Evolutionary conservation across 2,113 vertebrate species (phyloP).

Genomic region (Antigone vipio): DNA sequence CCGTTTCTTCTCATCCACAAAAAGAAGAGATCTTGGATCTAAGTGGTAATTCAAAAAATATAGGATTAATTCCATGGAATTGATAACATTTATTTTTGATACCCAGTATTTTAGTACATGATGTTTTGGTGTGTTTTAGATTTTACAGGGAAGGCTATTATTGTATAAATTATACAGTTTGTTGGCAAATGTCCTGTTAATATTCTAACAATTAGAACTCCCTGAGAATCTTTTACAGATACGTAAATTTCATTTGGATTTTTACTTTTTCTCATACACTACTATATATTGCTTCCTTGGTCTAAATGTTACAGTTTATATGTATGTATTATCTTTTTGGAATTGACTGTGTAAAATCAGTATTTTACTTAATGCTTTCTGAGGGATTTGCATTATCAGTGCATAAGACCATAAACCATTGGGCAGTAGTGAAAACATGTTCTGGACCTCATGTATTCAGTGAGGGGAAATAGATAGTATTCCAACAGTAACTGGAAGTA

Average conservation of each 20-base stretch:
- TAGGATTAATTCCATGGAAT: not conserved
- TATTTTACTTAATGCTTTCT: not conserved
- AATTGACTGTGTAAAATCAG: not conserved
- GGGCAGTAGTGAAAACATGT: not conserved
- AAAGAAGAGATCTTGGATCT: not conserved
- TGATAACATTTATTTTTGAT: not conserved
- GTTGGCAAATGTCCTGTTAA: not conserved
- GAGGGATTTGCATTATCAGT: not conserved
- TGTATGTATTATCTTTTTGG: rapidly evolving
- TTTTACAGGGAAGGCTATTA: not conserved
- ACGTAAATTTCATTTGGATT: not conserved
- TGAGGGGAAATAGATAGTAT: not conserved
- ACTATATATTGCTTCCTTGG: not conserved
- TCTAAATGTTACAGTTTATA: not conserved
- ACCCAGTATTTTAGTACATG: not conserved
- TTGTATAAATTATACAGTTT: not conserved
- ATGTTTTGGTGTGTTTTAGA: not conserved
- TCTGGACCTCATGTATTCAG: not conserved
- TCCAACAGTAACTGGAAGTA: not conserved
- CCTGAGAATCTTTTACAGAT: not conserved
- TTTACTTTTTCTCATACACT: not conserved
- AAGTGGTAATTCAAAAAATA: not conserved
- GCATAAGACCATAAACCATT: not conserved
- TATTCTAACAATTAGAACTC: not conserved
- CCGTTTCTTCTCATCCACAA: not conserved